A percentile compares a stretch with the other conserved stretches of the same genome.
phyloP scores from a whole-genome alignment of 2,888 invertebrate species.

The Archips crataeganus region DNA sequence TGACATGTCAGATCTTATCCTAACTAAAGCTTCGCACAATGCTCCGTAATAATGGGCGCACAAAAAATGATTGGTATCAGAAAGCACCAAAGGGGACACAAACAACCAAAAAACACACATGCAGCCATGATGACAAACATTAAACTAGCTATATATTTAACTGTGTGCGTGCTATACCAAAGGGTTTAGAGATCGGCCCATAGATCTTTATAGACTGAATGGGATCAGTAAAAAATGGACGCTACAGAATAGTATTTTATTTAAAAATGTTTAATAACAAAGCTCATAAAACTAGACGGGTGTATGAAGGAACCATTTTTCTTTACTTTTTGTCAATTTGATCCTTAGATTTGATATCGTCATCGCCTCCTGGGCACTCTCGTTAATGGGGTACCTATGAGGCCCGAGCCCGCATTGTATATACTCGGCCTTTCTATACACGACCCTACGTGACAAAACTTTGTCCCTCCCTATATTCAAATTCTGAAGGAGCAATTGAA shows the following conservation, averaged over 20 bases:
- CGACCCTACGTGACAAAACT: slow-evolving; percentile 85
- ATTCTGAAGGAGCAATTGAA: slow-evolving; percentile 86
- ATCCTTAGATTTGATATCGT: slow-evolving; percentile 81
- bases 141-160: slow-evolving; percentile 56
- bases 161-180: slow-evolving; percentile 71
- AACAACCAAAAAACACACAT: slow-evolving; percentile 73
- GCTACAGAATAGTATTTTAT: slow-evolving; percentile 70
- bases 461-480: slow-evolving; percentile 85
- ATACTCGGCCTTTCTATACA: slow-evolving; percentile 74
- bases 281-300: slow-evolving; percentile 78
- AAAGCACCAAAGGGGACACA: slow-evolving; percentile 80
- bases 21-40: slow-evolving; percentile 81
- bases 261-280: slow-evolving; percentile 83
- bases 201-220: slow-evolving; percentile 73
- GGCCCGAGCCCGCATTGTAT: slow-evolving; percentile 81
- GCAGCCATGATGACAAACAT: slow-evolving; percentile 70
- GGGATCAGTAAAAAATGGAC: slow-evolving; percentile 71
- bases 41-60: slow-evolving; percentile 76
- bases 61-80: slow-evolving; percentile 84
- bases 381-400: slow-evolving; percentile 84
- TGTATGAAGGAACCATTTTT: slow-evolving; percentile 60
- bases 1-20: slow-evolving; percentile 85
- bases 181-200: slow-evolving; percentile 71
- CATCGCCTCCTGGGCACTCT: slow-evolving; percentile 77
- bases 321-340: slow-evolving; percentile 78